A percentile compares a stretch with the other conserved stretches of the same genome.
Conservation (phyloP, 2,888 invertebrate genomes). For the Iphiclides podalirius region DNA sequence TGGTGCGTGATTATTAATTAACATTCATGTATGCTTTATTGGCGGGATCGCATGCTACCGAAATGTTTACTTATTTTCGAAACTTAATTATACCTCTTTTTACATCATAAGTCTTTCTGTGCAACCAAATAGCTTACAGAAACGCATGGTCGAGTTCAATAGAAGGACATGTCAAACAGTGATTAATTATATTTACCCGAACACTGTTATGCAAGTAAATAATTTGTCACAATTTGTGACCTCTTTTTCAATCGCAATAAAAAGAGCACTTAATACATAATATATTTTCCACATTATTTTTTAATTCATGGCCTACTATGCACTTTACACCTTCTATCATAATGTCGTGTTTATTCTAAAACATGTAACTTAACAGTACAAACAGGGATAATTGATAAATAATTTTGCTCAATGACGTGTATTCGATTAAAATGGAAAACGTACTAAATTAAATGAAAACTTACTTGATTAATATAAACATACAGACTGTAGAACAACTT, state of each 20-base stretch:
- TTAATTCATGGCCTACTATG: no score
- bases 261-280: no score
- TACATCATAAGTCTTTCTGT: not conserved
- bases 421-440: not conserved
- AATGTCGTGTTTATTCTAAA: no score
- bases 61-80: constrained; percentile 14
- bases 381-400: not conserved
- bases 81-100: constrained; percentile 8
- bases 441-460: no score
- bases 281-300: no score
- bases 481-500: not conserved
- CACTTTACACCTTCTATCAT: no score
- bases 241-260: no score
- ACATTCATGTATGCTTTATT: constrained; percentile 14
- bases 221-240: no score
- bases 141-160: not conserved
- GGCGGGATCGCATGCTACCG: constrained; percentile 12
- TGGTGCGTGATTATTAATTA: constrained; percentile 13
- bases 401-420: not conserved
- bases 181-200: no score
- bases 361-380: no score
- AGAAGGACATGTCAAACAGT: no score
- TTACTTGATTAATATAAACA: no score
- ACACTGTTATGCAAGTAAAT: not conserved
- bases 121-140: constrained; percentile 3